Percentiles rank a stretch among this genome's conserved stretches.
These are phyloP conservation scores for Uria aalge DNA, from an alignment of 2,113 vertebrate species.

Conservation along the genomic window DNA sequence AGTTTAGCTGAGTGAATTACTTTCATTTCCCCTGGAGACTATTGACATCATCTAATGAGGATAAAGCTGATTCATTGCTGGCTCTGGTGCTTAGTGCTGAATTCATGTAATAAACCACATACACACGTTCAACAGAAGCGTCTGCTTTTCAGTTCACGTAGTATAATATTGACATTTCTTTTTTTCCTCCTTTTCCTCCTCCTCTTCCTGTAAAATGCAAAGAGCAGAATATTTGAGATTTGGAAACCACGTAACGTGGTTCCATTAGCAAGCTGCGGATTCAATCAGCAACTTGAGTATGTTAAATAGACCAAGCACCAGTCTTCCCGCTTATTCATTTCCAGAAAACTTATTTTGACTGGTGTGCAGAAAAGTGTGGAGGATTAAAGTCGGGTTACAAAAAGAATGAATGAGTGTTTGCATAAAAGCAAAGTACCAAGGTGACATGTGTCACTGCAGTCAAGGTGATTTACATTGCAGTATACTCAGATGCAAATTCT, in stretches of 20 bases:
- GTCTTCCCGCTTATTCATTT: not conserved
- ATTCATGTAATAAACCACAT: slow-evolving; percentile 25
- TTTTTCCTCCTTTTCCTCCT: not conserved
- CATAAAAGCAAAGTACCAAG: slow-evolving; percentile 12
- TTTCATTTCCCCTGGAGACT: not conserved
- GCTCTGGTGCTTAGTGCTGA: not conserved
- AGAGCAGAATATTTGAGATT: not conserved
- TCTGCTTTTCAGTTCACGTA: slow-evolving; percentile 32
- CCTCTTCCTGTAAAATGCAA: slow-evolving; percentile 13
- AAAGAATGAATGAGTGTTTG: slow-evolving; percentile 42
- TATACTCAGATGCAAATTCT: slow-evolving; percentile 47
- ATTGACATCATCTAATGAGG: slow-evolving; percentile 23
- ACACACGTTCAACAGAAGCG: not conserved
- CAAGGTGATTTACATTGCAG: slow-evolving; percentile 33
- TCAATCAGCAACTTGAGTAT: slow-evolving; percentile 14
- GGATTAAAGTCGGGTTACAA: slow-evolving; percentile 21
- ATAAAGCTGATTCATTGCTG: not conserved
- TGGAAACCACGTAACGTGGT: not conserved
- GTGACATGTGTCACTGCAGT: slow-evolving; percentile 43
- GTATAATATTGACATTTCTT: not conserved
- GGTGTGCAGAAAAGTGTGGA: slow-evolving; percentile 16
- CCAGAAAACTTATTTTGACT: slow-evolving; percentile 49
- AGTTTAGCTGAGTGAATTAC: slow-evolving; percentile 16
- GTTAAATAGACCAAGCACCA: not conserved
- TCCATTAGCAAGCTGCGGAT: slow-evolving; percentile 26